Evolutionary conservation across 2,888 invertebrate species (phyloP).

Genomic region (Idaea dimidiata): DNA sequence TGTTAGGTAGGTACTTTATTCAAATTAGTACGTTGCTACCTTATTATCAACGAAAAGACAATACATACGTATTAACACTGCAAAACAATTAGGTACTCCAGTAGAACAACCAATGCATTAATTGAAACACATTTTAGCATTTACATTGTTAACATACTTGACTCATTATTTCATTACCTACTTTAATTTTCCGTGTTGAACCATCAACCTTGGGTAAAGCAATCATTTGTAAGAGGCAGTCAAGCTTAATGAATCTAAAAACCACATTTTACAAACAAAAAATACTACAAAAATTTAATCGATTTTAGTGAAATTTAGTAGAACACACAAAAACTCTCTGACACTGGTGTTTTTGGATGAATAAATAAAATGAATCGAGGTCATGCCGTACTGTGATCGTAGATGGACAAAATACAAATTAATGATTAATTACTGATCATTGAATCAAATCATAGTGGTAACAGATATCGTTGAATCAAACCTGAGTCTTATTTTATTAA

Average conservation of each 20-base stretch:
- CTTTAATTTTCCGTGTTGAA: constrained; percentile 38
- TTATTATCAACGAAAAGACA: not conserved
- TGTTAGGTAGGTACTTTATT: constrained; percentile 18
- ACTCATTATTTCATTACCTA: constrained; percentile 24
- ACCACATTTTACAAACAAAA: constrained; percentile 34
- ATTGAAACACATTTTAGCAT: not conserved
- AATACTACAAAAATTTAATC: constrained; percentile 32
- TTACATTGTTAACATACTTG: not conserved
- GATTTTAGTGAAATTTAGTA: constrained; percentile 28
- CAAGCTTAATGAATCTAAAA: constrained; percentile 38
- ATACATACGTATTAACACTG: not conserved
- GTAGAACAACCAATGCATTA: too few species aligned
- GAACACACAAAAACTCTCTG: constrained; percentile 35
- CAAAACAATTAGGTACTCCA: not conserved
- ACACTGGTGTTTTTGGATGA: constrained; percentile 36
- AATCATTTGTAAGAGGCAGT: constrained; percentile 42
- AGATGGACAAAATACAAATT: constrained; percentile 33
- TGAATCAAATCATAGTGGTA: too few species aligned
- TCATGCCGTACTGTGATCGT: constrained; percentile 39
- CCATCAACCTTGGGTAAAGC: constrained; percentile 43
- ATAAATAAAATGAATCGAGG: constrained; percentile 49
- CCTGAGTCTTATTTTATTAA: too few species aligned
- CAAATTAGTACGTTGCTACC: not conserved
- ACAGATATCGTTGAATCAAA: too few species aligned
- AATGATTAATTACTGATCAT: constrained; percentile 31